These are phyloP conservation scores for Laothoe populi DNA, from an alignment of 2,888 invertebrate genomes.

Conservation along the genomic window DNA sequence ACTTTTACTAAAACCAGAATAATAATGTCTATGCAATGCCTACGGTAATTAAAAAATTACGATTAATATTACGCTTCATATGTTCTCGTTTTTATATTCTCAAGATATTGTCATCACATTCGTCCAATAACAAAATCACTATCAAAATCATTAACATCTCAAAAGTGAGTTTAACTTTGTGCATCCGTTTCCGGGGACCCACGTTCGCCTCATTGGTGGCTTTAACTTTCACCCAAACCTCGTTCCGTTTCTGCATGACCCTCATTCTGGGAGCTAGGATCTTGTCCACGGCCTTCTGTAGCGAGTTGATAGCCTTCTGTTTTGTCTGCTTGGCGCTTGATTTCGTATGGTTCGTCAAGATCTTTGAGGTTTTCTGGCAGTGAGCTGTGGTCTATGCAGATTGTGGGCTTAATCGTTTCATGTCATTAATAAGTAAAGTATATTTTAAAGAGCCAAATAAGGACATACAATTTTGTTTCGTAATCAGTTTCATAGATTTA, in stretches of 20 bases:
- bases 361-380: constrained; percentile 92
- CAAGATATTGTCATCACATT: too few species aligned
- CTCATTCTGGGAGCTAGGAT: constrained; percentile 98
- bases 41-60: too few species aligned
- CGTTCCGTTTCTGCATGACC: constrained; percentile 96
- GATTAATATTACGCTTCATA: too few species aligned
- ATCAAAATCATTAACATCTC: constrained; percentile 80
- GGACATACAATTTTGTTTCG: background rate
- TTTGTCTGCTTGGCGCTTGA: constrained; percentile 93
- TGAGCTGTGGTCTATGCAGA: constrained; percentile 92
- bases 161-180: constrained; percentile 96
- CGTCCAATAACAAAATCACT: too few species aligned
- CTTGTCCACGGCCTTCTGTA: constrained; percentile 94
- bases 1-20: too few species aligned
- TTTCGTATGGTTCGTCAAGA: constrained; percentile 93
- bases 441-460: background rate
- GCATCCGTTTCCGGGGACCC: constrained; percentile 95
- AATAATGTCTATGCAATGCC: too few species aligned
- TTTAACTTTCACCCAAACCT: constrained; percentile 96
- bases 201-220: constrained; percentile 99
- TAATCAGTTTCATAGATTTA: background rate
- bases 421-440: too few species aligned
- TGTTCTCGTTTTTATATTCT: too few species aligned
- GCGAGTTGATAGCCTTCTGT: constrained; percentile 91
- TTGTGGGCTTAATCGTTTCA: too few species aligned